These are phyloP conservation scores for Nudaria mundana DNA, from an alignment of 2,888 invertebrate genomes.

Conservation along the genomic window DNA sequence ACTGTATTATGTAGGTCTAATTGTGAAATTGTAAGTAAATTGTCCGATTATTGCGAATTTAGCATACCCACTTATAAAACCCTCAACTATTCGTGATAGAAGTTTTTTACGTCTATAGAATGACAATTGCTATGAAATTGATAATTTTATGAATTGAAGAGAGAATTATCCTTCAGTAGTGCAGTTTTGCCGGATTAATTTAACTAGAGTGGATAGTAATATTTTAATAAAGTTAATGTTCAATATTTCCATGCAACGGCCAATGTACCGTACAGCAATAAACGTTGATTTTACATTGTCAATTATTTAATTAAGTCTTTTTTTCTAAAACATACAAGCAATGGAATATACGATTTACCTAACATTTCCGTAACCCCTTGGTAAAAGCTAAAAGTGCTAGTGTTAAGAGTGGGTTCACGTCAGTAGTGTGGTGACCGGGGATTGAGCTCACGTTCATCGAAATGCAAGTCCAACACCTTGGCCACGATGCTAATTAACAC, in stretches of 20 bases:
- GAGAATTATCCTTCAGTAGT: not conserved
- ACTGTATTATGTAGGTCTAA: too few relatives aligned
- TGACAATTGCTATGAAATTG: not conserved
- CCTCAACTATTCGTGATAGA: not conserved
- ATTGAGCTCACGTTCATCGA: too few relatives aligned
- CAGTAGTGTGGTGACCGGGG: too few relatives aligned
- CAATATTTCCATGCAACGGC: slow-evolving; percentile 1
- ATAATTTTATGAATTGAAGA: not conserved
- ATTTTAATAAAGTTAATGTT: not conserved
- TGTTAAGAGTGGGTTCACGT: too few relatives aligned
- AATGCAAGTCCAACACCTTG: too few relatives aligned
- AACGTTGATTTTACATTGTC: not conserved
- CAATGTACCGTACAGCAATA: not conserved
- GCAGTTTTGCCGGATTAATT: not conserved
- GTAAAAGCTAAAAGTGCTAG: too few relatives aligned
- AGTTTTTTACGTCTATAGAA: not conserved
- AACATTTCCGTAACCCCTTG: too few relatives aligned
- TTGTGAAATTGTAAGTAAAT: too few relatives aligned
- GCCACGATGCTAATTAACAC: too few relatives aligned
- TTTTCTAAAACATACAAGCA: not conserved
- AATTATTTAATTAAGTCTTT: not conserved
- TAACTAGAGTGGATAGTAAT: slow-evolving; percentile 1
- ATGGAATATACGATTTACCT: too few relatives aligned
- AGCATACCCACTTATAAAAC: not conserved
- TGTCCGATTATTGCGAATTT: not conserved